Base-by-base conservation (phyloP, 2,888 invertebrate genomes). In the Ligdia adustata region DNA sequence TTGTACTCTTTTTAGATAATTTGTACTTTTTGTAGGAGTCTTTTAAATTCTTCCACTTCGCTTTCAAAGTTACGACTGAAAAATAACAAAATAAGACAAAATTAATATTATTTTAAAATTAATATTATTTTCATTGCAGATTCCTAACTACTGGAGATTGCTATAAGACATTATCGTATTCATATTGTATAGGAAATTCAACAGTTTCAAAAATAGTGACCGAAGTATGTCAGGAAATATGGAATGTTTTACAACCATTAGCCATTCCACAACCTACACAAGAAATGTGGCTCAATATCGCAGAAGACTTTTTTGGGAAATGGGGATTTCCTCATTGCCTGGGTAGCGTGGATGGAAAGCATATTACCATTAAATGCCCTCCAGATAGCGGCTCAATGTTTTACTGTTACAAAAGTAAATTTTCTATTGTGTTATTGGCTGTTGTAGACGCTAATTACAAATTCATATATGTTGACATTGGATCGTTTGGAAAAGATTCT, bases 31-130 rank as follows among this genome's bases (percentile, higher is more conserved):
- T 38, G 18, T 28, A 38, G 18, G 38, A 18, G 54, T 47, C 40
- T 40, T 35, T 47, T 40, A 47, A 35, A 31, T 47, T 47, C 29
- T 35, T 47, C 46, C 46, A 47, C 16, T 47, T 40, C 24, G 46
- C 35, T 40, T 47, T 40, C 29, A 47, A 26, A 31, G 46, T 29
- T 47, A 13, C 24, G 26, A 55, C 52, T 57, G 48, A 39, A 46
- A 46, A 27, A 38, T 31, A 45, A 35, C 26, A 35, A 24, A 35
- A 31, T 31, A 31, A 31, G 31, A 28, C 37, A 47, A 44, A 38
- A 51, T 44, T 46, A 51, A 46, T 42, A 51, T 39, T 39, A 16
- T 18, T 18, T 18, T 18, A 16, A n/a, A n/a, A n/a, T n/a, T n/a
- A n/a, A n/a, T n/a, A n/a, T n/a, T n/a, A 11, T 27, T 27, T 4